Evolutionary conservation across 1,140 invertebrate species (phyloP).

Genomic region (Zeugodacus cucurbitae): DNA sequence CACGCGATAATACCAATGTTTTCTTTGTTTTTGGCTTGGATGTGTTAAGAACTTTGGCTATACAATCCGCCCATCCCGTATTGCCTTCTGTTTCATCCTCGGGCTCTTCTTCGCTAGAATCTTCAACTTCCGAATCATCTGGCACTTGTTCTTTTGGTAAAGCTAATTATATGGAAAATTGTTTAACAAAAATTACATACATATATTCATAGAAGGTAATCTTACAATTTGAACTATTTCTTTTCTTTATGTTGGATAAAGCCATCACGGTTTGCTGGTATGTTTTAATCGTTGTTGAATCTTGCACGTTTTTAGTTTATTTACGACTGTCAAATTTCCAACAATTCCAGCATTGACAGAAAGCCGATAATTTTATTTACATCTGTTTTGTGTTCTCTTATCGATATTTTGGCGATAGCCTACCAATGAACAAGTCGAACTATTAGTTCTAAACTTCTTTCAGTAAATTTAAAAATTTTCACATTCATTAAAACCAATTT

Average conservation of each 20-base stretch:
- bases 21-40: slow-evolving; percentile 81
- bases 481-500: too few relatives aligned
- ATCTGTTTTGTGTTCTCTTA: background rate
- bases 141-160: background rate
- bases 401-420: background rate
- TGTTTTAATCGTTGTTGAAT: background rate
- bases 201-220: too few relatives aligned
- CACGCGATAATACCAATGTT: slow-evolving; percentile 78
- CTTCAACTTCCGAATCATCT: slow-evolving; percentile 13
- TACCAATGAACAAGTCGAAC: too few relatives aligned
- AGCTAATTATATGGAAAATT: background rate
- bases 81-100: slow-evolving; percentile 60
- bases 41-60: slow-evolving; percentile 79
- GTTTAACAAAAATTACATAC: background rate
- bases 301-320: background rate
- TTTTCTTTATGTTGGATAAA: slow-evolving; percentile 25
- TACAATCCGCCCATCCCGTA: slow-evolving; percentile 76
- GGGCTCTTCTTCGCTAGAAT: slow-evolving; percentile 31
- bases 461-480: too few relatives aligned
- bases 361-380: background rate
- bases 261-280: background rate
- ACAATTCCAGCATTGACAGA: background rate
- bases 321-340: background rate
- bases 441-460: too few relatives aligned
- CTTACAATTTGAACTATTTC: background rate